Percentiles rank a stretch among this genome's conserved stretches.
These are phyloP conservation scores for Agrochola lychnidis DNA, from an alignment of 2,888 invertebrate genomes.

Conservation along the genomic window DNA sequence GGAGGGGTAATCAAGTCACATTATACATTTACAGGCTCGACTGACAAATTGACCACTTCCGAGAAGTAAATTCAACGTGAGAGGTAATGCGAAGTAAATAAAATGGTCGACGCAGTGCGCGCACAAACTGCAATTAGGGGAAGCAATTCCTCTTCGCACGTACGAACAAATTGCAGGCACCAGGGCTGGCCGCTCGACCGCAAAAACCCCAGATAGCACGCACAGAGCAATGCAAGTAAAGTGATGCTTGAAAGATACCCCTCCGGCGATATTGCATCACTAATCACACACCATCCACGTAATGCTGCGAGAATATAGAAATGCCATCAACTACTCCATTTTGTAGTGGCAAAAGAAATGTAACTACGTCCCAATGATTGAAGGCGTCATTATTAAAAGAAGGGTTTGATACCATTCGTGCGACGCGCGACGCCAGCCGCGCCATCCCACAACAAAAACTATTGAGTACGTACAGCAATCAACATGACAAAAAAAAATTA, in stretches of 20 bases:
- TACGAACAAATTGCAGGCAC: slow-evolving; percentile 87
- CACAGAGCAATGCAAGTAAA: slow-evolving; percentile 58
- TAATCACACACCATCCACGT: slow-evolving; percentile 46
- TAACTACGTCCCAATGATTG: slow-evolving; percentile 46
- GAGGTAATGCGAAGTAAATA: slow-evolving; percentile 74
- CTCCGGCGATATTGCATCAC: slow-evolving; percentile 48
- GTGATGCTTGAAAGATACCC: slow-evolving; percentile 53
- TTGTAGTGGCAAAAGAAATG: slow-evolving; percentile 52
- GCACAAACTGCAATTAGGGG: slow-evolving; percentile 80
- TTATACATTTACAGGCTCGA: slow-evolving; percentile 69
- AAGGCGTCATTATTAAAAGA: slow-evolving; percentile 32
- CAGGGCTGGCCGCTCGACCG: slow-evolving; percentile 67
- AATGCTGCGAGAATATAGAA: slow-evolving; percentile 50
- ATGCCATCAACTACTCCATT: slow-evolving; percentile 50
- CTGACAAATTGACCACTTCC: slow-evolving; percentile 80
- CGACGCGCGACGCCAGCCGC: neutral
- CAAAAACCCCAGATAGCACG: slow-evolving; percentile 63
- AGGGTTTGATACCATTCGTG: slow-evolving; percentile 41
- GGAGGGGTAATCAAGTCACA: slow-evolving; percentile 69
- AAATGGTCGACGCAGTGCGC: slow-evolving; percentile 72
- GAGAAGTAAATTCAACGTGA: slow-evolving; percentile 77
- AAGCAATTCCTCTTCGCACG: slow-evolving; percentile 86
- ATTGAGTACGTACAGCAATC: slow-evolving; percentile 39
- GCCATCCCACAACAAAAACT: slow-evolving; percentile 37
- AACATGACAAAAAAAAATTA: slow-evolving; percentile 39